phyloP scores from a whole-genome alignment of 2,113 vertebrate species.

The Rhodinocichla rosea region DNA sequence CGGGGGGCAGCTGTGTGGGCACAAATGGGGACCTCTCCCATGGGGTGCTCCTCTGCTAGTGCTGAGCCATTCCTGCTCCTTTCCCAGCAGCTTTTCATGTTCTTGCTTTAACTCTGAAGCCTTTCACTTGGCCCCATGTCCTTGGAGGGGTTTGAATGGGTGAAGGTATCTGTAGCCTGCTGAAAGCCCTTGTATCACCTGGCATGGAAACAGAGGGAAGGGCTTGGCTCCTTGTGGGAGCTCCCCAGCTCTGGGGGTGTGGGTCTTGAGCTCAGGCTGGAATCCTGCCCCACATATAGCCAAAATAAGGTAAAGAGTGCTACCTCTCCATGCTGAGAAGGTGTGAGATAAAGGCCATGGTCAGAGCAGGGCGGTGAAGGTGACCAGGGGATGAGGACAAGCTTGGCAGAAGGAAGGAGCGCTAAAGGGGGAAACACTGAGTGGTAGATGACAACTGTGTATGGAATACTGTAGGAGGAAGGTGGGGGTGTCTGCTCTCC shows the following conservation, averaged over 20 bases:
- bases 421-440: background rate
- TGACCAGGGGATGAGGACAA: background rate
- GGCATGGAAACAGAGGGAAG: background rate
- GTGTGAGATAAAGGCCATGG: background rate
- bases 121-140: background rate
- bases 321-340: background rate
- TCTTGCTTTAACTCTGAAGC: background rate
- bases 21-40: background rate
- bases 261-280: background rate
- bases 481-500: background rate
- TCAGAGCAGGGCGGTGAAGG: background rate
- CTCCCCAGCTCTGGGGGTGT: background rate
- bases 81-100: background rate
- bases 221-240: background rate
- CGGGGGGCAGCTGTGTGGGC: background rate
- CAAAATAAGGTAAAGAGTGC: background rate
- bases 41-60: background rate
- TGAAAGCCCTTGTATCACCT: background rate
- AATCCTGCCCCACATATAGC: background rate
- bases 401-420: background rate
- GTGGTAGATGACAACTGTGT: background rate
- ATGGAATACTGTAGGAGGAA: background rate
- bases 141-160: background rate
- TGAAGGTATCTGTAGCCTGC: background rate
- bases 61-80: background rate